Percentiles rank a stretch among this genome's conserved stretches.
Conservation (phyloP, 2,113 vertebrate genomes). For the Agelaius tricolor region DNA sequence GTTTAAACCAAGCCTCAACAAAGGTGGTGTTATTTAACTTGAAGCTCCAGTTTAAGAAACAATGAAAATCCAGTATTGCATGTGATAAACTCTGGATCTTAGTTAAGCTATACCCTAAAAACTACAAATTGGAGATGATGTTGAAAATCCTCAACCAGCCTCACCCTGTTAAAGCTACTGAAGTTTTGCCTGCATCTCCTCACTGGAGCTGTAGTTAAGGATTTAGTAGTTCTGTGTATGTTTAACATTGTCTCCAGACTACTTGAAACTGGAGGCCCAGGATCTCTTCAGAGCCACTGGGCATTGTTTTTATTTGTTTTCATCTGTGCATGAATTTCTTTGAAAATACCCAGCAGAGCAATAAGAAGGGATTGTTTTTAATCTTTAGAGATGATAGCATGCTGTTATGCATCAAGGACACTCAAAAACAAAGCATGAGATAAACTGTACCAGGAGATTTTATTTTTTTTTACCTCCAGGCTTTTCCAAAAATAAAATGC, state of each 20-base stretch:
- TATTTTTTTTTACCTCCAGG: neutral
- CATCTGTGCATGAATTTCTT: conserved; percentile 47
- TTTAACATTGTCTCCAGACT: conserved; percentile 30
- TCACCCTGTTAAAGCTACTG: neutral
- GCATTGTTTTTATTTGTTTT: conserved; percentile 51
- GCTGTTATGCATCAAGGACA: conserved; percentile 51
- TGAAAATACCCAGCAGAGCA: conserved; percentile 54
- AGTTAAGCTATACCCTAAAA: neutral
- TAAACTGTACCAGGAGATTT: conserved; percentile 36
- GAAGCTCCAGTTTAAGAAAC: neutral
- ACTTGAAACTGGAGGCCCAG: neutral
- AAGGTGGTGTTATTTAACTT: neutral
- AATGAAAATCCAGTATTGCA: neutral
- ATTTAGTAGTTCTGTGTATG: neutral
- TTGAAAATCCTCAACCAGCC: neutral
- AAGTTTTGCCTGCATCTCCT: neutral
- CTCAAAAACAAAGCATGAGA: conserved; percentile 40
- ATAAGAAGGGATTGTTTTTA: conserved; percentile 61
- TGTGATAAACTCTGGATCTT: neutral
- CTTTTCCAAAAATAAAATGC: conserved; percentile 5
- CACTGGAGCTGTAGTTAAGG: neutral
- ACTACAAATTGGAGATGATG: neutral
- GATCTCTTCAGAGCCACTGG: conserved; percentile 12
- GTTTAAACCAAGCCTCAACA: neutral
- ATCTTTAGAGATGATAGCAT: conserved; percentile 58